Evolutionary conservation across 2,113 vertebrate genomes (phyloP), one percentile per base, ranked within the genome.

Genomic region (Odobenus rosmarus): DNA sequence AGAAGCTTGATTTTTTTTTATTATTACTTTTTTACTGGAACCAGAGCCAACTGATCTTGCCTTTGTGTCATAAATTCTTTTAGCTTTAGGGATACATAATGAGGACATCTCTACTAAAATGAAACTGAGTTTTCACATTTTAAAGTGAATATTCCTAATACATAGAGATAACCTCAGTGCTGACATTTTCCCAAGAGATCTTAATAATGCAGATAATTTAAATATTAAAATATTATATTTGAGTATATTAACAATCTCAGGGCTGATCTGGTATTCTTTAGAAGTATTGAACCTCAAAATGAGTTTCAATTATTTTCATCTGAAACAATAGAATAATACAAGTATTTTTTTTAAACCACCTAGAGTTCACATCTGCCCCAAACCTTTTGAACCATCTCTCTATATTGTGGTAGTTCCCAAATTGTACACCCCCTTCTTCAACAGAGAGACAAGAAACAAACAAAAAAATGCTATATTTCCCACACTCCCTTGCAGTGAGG

Each of bases 141-240:
- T 93, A 92, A 96, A 95, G 89, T 92, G 53, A 95, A 19, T 74
- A 95, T 92, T 90, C 95, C 23, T 93, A 93, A 97, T 96, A 93
- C 4, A 87, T 80, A 96, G 28, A 80, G 85, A 95, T 93, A 83
- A 96, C n/a, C 31, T 96, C 72, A 33, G 55, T 86, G 15, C 31
- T 62, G 49, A 97, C n/a, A 87, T 59, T 96, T 49, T 96, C 80
- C 39, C 74, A 80, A 71, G 62, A 90, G n/a, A 42, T 81, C 16
- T 59, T 76, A 92, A 90, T 59, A 95, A 83, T 76, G 64, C 24
- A 89, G 53, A 95, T 55, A 69, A 79, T 85, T 95, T 62, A 93
- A 96, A 96, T 83, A 93, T 98, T 96, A 84, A 92, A 86, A 77
- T 88, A 88, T 84, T 72, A 49, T 79, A 83, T 86, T 83, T 93